These are phyloP conservation scores for Hipposideros larvatus DNA, from an alignment of 2,797 vertebrate species.

Conservation along the genomic window DNA sequence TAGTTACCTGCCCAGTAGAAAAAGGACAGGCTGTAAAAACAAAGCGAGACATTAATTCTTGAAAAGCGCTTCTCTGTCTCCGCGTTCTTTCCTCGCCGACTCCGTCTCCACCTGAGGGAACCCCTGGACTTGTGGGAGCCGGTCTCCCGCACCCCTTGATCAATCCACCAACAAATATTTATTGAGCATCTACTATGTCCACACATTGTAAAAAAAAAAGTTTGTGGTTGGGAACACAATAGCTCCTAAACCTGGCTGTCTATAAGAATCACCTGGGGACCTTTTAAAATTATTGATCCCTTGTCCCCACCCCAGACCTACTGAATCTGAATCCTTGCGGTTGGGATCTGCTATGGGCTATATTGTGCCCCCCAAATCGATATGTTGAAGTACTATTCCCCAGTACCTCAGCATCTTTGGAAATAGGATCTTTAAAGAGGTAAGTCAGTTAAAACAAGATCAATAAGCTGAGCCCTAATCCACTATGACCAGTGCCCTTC, in stretches of 20 bases:
- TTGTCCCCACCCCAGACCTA: neutral
- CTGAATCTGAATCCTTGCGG: constrained; percentile 3
- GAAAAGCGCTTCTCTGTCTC: too few species aligned
- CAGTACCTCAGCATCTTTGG: neutral
- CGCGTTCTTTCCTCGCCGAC: too few species aligned
- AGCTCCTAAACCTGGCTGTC: neutral
- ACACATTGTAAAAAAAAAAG: neutral
- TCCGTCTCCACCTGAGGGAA: too few species aligned
- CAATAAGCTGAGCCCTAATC: neutral
- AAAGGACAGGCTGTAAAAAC: too few species aligned
- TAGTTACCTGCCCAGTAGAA: too few species aligned
- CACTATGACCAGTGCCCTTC: neutral
- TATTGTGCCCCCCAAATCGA: neutral
- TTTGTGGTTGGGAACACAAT: neutral
- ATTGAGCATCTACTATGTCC: neutral
- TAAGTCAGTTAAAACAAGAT: constrained; percentile 13
- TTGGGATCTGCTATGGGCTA: neutral
- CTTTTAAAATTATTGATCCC: neutral
- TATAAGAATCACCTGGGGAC: neutral
- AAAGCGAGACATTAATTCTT: too few species aligned
- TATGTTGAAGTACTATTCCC: neutral
- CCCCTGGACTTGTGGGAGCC: too few species aligned
- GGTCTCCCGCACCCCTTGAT: neutral
- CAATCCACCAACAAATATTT: neutral
- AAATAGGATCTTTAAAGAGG: neutral